Evolutionary conservation across 2,888 invertebrate species (phyloP), one percentile per base, ranked within the genome.

Genomic region (Brenthis daphne): DNA sequence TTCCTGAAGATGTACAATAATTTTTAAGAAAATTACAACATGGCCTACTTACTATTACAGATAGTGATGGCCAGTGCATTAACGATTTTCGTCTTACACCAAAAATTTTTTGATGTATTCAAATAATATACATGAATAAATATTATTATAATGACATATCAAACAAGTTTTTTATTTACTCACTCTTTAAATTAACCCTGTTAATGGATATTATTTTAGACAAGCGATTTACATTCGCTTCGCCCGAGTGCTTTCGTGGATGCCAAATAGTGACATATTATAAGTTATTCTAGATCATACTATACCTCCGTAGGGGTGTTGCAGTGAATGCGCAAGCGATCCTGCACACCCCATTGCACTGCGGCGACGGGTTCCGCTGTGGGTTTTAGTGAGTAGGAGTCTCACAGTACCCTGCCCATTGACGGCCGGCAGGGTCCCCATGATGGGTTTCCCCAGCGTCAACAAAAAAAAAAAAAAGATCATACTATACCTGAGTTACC

Each of bases 1-100:
- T 91, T 91, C 91, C 91, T 85, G 83, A 85, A 55, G 74, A 89
- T 90, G 91, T 91, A 91, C 91, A 85, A 88, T 88, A 85, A 79
- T 79, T 78, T 76, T 79, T 74, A 72, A 72, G 70, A 67, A 69
- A 80, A 80, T 80, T 82, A 79, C 81, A 83, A 64, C 54, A 82
- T 83, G 87, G 86, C 88, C 87, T 85, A 86, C 77, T 79, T 85
- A 86, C 77, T 79, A 78, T 79, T 75, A 78, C 77, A 79, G 78
- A 81, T 81, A 76, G 73, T 69, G 56, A 68, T 69, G 85, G 88
- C 83, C 86, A 82, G 81, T 82, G 86, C 83, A 76, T 80, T 80
- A 80, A 88, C 87, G 86, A 84, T 82, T 86, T 87, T 86, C 85
- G 82, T 87, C 86, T 86, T 87, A 88, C 87, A 90, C 90, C 91